phyloP scores from a whole-genome alignment of 2,113 vertebrate genomes.

The Cololabis saira region DNA sequence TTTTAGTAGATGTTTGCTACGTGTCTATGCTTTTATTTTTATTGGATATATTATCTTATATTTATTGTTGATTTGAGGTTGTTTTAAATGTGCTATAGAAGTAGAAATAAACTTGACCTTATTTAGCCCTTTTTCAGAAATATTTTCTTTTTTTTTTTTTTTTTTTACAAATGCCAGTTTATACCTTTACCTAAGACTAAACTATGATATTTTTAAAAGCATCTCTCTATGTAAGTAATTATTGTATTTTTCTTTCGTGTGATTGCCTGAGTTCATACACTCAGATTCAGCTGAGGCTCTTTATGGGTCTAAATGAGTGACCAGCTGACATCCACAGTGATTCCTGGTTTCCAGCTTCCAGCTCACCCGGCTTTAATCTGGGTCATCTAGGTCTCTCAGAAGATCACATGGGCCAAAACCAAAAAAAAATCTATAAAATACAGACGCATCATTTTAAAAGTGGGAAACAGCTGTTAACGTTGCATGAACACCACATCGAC shows the following conservation, averaged over 20 bases:
- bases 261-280: constrained; percentile 23
- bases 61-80: too few species aligned
- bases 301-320: constrained; percentile 37
- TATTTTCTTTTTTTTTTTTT: too few species aligned
- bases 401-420: constrained; percentile 13
- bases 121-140: too few species aligned
- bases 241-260: constrained; percentile 32
- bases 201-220: background rate
- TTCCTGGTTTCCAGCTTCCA: constrained; percentile 22
- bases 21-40: too few species aligned
- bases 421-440: background rate
- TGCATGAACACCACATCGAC: background rate
- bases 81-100: too few species aligned
- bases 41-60: too few species aligned
- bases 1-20: too few species aligned
- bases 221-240: constrained; percentile 33
- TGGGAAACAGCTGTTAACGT: constrained; percentile 29
- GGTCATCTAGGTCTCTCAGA: constrained; percentile 36
- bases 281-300: constrained; percentile 62
- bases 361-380: constrained; percentile 28
- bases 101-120: too few species aligned
- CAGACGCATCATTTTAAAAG: constrained; percentile 6
- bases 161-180: too few species aligned
- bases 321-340: constrained; percentile 61
- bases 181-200: too few species aligned